Base-by-base conservation (phyloP, 2,888 invertebrate genomes). In the Caradrina clavipalpis region DNA sequence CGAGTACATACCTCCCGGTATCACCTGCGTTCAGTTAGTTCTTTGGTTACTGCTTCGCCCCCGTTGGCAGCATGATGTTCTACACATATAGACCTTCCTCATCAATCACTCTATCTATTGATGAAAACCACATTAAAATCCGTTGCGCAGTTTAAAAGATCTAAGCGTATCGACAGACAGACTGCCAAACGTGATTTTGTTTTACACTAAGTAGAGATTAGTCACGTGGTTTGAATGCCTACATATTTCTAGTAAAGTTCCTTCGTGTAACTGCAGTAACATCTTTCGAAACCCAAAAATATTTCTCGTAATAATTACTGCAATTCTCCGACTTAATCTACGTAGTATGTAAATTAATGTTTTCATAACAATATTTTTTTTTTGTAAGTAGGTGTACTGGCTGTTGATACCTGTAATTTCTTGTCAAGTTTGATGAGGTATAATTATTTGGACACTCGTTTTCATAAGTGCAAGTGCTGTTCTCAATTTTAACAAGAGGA, bases 231-330 rank as follows among this genome's bases (percentile, higher is more conserved):
- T 78, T 59, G 31, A 60, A 53, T 62, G 21, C 56, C 51, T 47
- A 51, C 26, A 50, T 26, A 63, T 56, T 71, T 42, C 35, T 45
- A 11, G 19, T 56, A 26, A 47, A 59, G 26, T 72, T 78, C 35
- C 26, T 60, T n/a, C n/a, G 50, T 57, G 35, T 55, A 57, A 73
- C 26, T 31, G 45, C 59, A 50, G 62, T 66, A 74, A 69, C 51
- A 73, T 59, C 58, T 80, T 78, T 79, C 76, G 73, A 77, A 85
- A 81, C 75, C 75, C 22, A 35, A 67, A 75, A 73, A 81, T 68
- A 77, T 80, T 82, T 72, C 80, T 81, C 68, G 81, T 83, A 79
- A 79, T 83, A 81, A 87, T 84, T 79, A 81, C 81, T 66, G 83
- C 80, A 78, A 83, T 83, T 83, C 73, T 42, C 59, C 26, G 60